These are phyloP conservation scores for Scylla paramamosain DNA, from an alignment of 1,140 invertebrate genomes.

Conservation along the genomic window DNA sequence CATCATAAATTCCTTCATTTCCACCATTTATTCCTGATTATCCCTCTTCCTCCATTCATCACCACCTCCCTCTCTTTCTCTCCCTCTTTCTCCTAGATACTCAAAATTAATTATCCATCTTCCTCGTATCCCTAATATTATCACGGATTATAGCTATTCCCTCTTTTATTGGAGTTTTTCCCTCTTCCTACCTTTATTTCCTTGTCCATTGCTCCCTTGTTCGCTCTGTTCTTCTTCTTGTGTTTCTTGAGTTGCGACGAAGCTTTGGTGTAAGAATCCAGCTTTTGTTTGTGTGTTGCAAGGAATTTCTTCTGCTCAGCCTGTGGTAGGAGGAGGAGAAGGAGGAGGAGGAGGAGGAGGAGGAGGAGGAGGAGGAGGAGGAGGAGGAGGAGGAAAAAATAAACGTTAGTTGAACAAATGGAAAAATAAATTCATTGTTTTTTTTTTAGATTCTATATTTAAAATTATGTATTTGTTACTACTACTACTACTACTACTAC, in stretches of 20 bases:
- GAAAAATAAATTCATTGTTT: neutral
- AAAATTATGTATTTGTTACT: neutral
- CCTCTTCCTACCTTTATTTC: constrained; percentile 65
- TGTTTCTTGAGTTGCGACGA: constrained; percentile 70
- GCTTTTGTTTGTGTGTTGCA: constrained; percentile 49
- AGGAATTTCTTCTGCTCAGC: constrained; percentile 72
- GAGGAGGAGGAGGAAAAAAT: neutral
- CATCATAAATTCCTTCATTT: neutral
- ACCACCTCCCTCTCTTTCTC: constrained; percentile 44
- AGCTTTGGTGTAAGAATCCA: constrained; percentile 66
- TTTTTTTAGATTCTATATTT: no score
- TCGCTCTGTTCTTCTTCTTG: constrained; percentile 69
- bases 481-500: constrained; percentile 17
- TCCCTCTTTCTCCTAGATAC: neutral
- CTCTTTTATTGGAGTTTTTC: neutral
- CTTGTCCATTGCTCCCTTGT: constrained; percentile 66
- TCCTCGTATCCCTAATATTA: neutral
- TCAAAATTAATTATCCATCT: neutral
- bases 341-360: neutral
- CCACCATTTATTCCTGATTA: neutral
- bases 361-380: constrained; percentile 8
- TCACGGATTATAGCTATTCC: neutral
- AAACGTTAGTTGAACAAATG: neutral
- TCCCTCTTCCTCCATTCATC: neutral
- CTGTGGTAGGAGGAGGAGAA: neutral